A percentile compares a stretch with the other conserved stretches of the same genome.
Evolutionary conservation across 2,113 vertebrate genomes (phyloP).

Genomic region (Setophaga kirtlandii): DNA sequence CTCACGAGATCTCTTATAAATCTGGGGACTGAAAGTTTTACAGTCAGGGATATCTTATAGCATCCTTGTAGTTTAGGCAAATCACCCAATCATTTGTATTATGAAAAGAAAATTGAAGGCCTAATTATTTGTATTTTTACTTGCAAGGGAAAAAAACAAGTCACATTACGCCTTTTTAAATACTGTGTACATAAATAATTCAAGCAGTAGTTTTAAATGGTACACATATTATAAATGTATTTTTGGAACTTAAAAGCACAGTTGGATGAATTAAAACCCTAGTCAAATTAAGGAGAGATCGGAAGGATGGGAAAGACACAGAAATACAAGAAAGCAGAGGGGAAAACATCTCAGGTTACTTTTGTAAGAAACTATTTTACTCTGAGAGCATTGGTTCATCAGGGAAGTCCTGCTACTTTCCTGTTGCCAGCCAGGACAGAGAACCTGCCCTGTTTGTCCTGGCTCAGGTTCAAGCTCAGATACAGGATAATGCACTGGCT

Average conservation of each 20-base stretch:
- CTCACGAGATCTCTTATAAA: neutral
- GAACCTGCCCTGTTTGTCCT: neutral
- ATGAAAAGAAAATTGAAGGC: neutral
- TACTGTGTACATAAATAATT: neutral
- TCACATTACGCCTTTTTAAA: neutral
- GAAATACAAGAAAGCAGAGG: neutral
- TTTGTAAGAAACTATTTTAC: neutral
- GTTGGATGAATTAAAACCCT: neutral
- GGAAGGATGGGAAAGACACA: neutral
- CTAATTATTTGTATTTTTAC: neutral
- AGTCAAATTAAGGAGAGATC: neutral
- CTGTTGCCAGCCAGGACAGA: neutral
- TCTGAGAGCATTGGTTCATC: fast-evolving
- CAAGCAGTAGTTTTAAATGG: neutral
- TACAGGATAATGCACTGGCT: neutral
- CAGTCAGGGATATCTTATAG: neutral
- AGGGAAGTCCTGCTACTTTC: neutral
- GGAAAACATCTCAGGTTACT: neutral
- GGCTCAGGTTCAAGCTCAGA: neutral
- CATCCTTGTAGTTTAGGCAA: neutral
- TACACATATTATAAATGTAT: neutral
- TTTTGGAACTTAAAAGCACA: neutral
- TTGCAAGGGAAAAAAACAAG: neutral
- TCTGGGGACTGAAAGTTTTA: neutral
- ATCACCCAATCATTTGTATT: neutral